These are phyloP conservation scores for Brachyptera putata DNA, from an alignment of 2,888 invertebrate genomes.

Conservation along the genomic window DNA sequence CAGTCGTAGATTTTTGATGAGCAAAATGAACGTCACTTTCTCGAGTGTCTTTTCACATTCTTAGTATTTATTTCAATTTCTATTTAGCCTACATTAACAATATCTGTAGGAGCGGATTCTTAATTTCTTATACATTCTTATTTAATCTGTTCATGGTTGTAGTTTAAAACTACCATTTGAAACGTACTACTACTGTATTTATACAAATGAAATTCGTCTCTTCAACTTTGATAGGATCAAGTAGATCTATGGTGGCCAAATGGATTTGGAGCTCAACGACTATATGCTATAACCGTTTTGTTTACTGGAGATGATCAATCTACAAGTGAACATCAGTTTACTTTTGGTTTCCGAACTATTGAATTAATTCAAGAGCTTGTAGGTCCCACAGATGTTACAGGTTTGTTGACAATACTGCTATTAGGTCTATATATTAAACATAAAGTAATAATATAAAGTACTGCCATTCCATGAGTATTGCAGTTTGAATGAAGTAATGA, in stretches of 20 bases:
- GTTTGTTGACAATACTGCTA: constrained; percentile 24
- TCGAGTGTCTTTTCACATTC: no score
- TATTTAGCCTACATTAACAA: no score
- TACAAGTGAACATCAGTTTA: constrained; percentile 50
- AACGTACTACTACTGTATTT: background rate
- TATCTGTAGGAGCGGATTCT: no score
- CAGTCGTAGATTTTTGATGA: no score
- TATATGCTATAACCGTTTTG: constrained; percentile 64
- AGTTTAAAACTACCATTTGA: no score
- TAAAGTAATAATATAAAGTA: constrained; percentile 30
- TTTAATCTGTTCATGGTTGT: no score
- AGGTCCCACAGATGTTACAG: constrained; percentile 40
- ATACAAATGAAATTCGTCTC: background rate
- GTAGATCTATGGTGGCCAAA: constrained; percentile 91
- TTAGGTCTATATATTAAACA: constrained; percentile 41
- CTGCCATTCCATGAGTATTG: no score
- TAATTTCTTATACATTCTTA: no score
- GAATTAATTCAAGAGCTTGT: constrained; percentile 75
- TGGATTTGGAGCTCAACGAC: constrained; percentile 74
- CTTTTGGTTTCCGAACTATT: constrained; percentile 81
- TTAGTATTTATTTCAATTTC: no score
- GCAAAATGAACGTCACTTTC: no score
- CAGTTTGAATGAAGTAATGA: no score
- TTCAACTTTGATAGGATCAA: constrained; percentile 41
- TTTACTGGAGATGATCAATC: constrained; percentile 44